These are phyloP conservation scores for Manacus vitellinus DNA, from an alignment of 2,113 vertebrate species.

Conservation along the genomic window DNA sequence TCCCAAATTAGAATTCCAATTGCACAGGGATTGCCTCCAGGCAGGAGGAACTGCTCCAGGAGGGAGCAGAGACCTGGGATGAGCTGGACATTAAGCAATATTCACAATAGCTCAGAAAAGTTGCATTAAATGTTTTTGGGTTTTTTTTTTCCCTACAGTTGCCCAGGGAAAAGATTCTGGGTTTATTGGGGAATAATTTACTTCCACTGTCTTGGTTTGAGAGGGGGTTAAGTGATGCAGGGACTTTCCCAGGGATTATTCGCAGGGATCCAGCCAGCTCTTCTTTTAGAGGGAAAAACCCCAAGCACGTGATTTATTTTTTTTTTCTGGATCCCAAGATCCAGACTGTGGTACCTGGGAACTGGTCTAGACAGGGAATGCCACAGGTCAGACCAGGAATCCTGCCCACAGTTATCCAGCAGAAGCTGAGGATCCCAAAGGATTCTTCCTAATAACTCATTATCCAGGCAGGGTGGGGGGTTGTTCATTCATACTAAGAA, in stretches of 20 bases:
- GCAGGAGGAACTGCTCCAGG: background rate
- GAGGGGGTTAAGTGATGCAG: background rate
- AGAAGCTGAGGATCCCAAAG: background rate
- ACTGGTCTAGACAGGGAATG: rapidly evolving
- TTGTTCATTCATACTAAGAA: background rate
- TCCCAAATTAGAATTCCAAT: background rate
- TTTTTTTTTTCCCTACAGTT: background rate
- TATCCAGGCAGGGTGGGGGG: background rate
- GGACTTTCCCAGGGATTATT: background rate
- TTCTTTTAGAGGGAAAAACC: rapidly evolving
- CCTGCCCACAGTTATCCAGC: background rate
- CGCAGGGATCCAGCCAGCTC: background rate
- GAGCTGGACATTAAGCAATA: background rate
- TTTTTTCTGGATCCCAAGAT: background rate
- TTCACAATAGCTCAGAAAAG: background rate
- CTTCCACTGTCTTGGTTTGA: background rate
- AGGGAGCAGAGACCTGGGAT: background rate
- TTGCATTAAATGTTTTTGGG: background rate
- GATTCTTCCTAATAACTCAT: background rate
- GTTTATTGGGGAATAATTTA: background rate
- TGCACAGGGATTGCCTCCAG: background rate
- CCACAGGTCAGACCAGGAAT: background rate
- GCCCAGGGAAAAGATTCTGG: background rate
- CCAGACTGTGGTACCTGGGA: background rate
- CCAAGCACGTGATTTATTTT: too few species aligned